Conservation (phyloP, 1,140 invertebrate genomes). For the Chrysopa pallens region DNA sequence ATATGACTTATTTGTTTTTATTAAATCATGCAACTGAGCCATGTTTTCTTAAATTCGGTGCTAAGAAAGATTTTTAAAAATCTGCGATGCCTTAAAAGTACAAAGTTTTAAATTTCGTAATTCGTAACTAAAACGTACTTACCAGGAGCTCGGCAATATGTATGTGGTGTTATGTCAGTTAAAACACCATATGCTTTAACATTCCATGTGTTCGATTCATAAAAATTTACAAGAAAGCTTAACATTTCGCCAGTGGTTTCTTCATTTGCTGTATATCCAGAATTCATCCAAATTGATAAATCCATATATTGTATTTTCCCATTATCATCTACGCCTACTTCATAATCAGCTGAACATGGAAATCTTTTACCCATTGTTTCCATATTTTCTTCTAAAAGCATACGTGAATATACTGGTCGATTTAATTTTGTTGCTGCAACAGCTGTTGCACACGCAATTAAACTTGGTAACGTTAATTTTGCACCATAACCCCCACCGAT, state of each 20-base stretch:
- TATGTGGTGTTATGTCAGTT: slow-evolving; percentile 30
- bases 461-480: slow-evolving; percentile 38
- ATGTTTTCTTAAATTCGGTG: too few relatives aligned
- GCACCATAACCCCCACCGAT: slow-evolving; percentile 51
- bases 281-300: slow-evolving; percentile 22
- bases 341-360: slow-evolving; percentile 28
- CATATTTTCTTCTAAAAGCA: slow-evolving; percentile 48
- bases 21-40: too few relatives aligned
- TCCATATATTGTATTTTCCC: slow-evolving; percentile 29
- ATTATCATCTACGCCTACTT: slow-evolving; percentile 25
- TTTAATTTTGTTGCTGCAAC: slow-evolving; percentile 38
- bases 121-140: too few relatives aligned
- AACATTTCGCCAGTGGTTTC: slow-evolving; percentile 18
- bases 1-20: too few relatives aligned
- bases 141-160: slow-evolving; percentile 32
- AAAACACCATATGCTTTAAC: slow-evolving; percentile 20
- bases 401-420: slow-evolving; percentile 40
- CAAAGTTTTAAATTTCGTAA: too few relatives aligned
- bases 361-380: slow-evolving; percentile 38
- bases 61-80: too few relatives aligned
- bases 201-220: slow-evolving; percentile 24
- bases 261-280: slow-evolving; percentile 26
- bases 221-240: slow-evolving; percentile 7
- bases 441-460: slow-evolving; percentile 37
- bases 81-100: background rate